Conservation (phyloP, 2,888 invertebrate genomes). For the Drosophila recens region DNA sequence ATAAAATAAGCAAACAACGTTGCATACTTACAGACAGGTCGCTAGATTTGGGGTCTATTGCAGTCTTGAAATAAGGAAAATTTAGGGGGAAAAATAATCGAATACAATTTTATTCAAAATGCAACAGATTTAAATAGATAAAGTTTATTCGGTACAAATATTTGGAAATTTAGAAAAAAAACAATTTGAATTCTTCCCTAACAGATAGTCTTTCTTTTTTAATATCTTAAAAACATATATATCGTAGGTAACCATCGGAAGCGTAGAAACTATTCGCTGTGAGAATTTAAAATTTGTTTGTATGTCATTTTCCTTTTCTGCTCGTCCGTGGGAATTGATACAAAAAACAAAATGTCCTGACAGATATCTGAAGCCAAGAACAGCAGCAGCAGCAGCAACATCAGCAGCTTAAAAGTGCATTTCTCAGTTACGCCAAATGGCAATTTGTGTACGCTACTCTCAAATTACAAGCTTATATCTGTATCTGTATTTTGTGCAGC, state of each 20-base stretch:
- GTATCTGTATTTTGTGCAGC: conserved; percentile 47
- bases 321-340: conserved; percentile 42
- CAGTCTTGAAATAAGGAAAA: neutral
- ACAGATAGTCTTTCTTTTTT: no score
- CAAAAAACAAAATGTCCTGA: conserved; percentile 53
- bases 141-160: no score
- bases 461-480: conserved; percentile 70
- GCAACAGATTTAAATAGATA: no score
- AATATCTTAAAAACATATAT: no score
- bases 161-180: no score
- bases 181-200: no score
- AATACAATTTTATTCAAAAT: neutral
- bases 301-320: neutral
- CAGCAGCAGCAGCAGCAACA: conserved; percentile 23
- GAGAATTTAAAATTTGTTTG: neutral
- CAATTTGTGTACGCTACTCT: conserved; percentile 75
- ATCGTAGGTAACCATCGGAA: neutral
- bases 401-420: conserved; percentile 76
- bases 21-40: conserved; percentile 30
- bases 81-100: neutral
- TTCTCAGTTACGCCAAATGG: conserved; percentile 77
- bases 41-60: neutral
- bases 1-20: conserved; percentile 26
- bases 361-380: conserved; percentile 62
- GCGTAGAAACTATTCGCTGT: conserved; percentile 11